Percentiles rank a stretch among this genome's conserved stretches.
These are phyloP conservation scores for Delphinapterus leucas DNA, from an alignment of 2,113 vertebrate species.

Conservation along the genomic window DNA sequence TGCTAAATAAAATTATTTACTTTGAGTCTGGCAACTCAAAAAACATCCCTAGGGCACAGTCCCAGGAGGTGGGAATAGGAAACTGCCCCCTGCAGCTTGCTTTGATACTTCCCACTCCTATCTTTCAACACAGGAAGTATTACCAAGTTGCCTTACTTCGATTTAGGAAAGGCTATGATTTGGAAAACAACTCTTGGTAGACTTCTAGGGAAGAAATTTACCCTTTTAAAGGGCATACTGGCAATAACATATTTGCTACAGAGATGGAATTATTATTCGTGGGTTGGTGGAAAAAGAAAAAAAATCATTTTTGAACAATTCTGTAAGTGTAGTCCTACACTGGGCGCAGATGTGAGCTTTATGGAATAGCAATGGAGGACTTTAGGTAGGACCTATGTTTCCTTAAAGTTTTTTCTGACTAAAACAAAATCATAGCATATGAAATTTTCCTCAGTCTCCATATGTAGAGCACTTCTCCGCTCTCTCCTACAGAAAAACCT, in stretches of 20 bases:
- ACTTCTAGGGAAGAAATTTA: background rate
- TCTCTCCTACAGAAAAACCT: background rate
- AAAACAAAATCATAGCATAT: background rate
- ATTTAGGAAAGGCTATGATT: background rate
- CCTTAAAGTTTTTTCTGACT: background rate
- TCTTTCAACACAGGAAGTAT: conserved; percentile 4
- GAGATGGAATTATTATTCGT: background rate
- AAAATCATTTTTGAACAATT: background rate
- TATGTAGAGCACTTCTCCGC: background rate
- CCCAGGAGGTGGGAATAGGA: background rate
- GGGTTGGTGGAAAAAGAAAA: background rate
- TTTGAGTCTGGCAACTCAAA: conserved; percentile 21
- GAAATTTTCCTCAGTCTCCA: background rate
- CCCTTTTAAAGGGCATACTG: background rate
- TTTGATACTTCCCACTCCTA: background rate
- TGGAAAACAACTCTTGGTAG: background rate
- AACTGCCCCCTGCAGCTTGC: background rate
- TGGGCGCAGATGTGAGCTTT: background rate
- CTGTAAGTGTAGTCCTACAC: background rate
- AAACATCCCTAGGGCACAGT: background rate
- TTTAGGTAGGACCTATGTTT: background rate
- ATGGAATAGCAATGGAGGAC: background rate
- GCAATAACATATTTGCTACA: background rate
- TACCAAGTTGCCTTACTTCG: conserved; percentile 23
- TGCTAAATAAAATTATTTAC: conserved; percentile 35